Conservation (phyloP, 2,888 invertebrate genomes). For the Drosophila pseudotakahashii region DNA sequence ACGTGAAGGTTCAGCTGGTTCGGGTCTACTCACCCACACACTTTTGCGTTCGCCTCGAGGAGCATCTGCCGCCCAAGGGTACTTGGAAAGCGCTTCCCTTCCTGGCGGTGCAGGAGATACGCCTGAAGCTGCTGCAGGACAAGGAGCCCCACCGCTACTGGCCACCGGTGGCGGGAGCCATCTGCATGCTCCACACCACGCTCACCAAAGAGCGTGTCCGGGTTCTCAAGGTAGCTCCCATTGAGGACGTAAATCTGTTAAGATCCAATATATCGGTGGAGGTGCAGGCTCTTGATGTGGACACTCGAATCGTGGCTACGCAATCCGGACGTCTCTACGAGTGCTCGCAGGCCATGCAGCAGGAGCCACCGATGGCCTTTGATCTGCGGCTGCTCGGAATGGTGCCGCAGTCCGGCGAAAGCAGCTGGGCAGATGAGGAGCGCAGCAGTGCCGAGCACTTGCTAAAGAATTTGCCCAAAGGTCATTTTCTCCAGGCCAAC, state of each 20-base stretch:
- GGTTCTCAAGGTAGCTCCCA: slow-evolving; percentile 48
- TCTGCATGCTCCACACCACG: slow-evolving; percentile 40
- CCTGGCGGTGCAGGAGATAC: slow-evolving; percentile 14
- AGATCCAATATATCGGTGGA: slow-evolving; percentile 39
- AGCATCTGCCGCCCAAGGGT: slow-evolving; percentile 41
- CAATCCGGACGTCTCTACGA: slow-evolving; percentile 40
- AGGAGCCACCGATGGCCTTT: slow-evolving; percentile 27
- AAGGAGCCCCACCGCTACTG: slow-evolving; percentile 42
- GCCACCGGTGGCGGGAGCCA: slow-evolving; percentile 47
- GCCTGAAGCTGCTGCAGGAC: slow-evolving; percentile 20
- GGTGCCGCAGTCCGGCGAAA: slow-evolving; percentile 55
- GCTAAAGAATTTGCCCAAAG: slow-evolving; percentile 29
- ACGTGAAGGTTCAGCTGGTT: slow-evolving; percentile 53
- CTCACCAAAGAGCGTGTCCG: slow-evolving; percentile 53
- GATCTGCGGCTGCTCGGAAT: slow-evolving; percentile 58
- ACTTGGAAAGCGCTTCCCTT: slow-evolving; percentile 26
- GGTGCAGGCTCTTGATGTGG: slow-evolving; percentile 58
- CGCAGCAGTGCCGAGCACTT: slow-evolving; percentile 6
- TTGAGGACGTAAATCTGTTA: slow-evolving; percentile 38
- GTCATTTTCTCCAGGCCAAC: slow-evolving; percentile 57
- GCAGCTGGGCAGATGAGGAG: slow-evolving; percentile 46
- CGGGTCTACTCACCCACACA: slow-evolving; percentile 53
- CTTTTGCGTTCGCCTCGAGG: slow-evolving; percentile 58
- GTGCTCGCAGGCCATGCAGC: slow-evolving; percentile 43
- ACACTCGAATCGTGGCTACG: slow-evolving; percentile 48